These are phyloP conservation scores for Cololabis saira DNA, from an alignment of 2,113 vertebrate species.

Conservation along the genomic window DNA sequence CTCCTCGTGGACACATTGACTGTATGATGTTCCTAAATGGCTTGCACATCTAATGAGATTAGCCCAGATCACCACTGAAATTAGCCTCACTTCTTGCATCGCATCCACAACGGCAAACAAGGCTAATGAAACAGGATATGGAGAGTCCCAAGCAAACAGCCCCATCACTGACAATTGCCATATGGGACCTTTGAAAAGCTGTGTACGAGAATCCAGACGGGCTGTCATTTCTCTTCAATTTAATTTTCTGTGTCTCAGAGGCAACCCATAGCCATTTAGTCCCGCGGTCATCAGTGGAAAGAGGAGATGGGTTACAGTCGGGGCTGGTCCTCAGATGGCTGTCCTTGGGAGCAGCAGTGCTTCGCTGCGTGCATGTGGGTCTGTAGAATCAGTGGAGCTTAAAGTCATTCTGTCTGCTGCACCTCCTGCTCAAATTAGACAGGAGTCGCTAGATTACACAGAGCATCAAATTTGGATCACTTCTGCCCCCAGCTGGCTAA, in stretches of 20 bases:
- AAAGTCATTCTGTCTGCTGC: slow-evolving; percentile 10
- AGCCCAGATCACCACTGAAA: slow-evolving; percentile 13
- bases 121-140: too few species aligned
- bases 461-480: slow-evolving; percentile 37
- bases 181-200: slow-evolving; percentile 64
- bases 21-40: slow-evolving; percentile 5
- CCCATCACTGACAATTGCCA: slow-evolving; percentile 39
- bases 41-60: slow-evolving; percentile 37
- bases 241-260: slow-evolving; percentile 46
- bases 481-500: slow-evolving; percentile 73
- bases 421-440: slow-evolving; percentile 33
- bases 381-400: slow-evolving; percentile 50
- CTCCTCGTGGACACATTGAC: slow-evolving; percentile 6
- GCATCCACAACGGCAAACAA: slow-evolving; percentile 2
- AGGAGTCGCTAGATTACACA: slow-evolving; percentile 9
- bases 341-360: slow-evolving; percentile 56
- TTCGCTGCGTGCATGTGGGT: slow-evolving; percentile 48
- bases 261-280: slow-evolving; percentile 64
- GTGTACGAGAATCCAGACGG: slow-evolving; percentile 45
- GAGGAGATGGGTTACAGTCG: slow-evolving; percentile 27
- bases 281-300: background rate
- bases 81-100: slow-evolving; percentile 37
- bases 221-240: slow-evolving; percentile 57
- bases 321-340: slow-evolving; percentile 47
- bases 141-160: slow-evolving; percentile 32